These are phyloP conservation scores for Columba janthina DNA, from an alignment of 2,113 vertebrate species.

Conservation along the genomic window DNA sequence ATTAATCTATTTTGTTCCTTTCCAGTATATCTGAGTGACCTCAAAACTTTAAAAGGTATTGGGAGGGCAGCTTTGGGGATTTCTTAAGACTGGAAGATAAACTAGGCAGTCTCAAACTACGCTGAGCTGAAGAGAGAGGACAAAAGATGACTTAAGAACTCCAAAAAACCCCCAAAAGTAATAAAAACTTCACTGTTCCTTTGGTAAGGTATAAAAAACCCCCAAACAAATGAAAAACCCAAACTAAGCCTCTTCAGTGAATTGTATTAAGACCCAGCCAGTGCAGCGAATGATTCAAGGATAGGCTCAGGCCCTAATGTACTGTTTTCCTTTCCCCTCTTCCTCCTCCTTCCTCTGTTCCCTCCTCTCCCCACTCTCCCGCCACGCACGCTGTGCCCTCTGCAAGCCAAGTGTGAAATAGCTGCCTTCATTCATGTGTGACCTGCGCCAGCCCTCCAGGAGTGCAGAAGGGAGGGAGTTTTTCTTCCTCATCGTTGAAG, in stretches of 20 bases:
- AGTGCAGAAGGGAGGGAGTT: neutral
- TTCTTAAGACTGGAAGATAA: neutral
- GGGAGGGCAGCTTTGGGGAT: neutral
- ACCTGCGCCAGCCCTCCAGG: neutral
- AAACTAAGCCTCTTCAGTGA: neutral
- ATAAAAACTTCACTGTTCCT: neutral
- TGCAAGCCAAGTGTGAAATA: conserved; percentile 58
- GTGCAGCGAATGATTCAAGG: neutral
- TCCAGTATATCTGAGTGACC: neutral
- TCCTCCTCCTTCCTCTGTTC: neutral
- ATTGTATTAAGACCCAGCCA: neutral
- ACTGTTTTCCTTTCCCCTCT: neutral
- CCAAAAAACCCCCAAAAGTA: rapidly evolving
- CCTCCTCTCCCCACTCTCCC: neutral
- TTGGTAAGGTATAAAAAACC: neutral
- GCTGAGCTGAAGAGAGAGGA: neutral
- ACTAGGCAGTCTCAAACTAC: neutral
- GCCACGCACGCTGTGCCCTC: rapidly evolving
- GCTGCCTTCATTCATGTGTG: conserved; percentile 20
- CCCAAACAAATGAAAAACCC: neutral
- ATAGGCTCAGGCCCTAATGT: neutral
- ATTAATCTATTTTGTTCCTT: neutral
- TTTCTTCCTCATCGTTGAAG: neutral
- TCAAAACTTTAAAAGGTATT: neutral
- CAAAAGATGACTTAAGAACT: neutral